Percentiles rank a stretch among this genome's conserved stretches.
phyloP scores from a whole-genome alignment of 2,797 vertebrate species.

The Micromesistius poutassou region DNA sequence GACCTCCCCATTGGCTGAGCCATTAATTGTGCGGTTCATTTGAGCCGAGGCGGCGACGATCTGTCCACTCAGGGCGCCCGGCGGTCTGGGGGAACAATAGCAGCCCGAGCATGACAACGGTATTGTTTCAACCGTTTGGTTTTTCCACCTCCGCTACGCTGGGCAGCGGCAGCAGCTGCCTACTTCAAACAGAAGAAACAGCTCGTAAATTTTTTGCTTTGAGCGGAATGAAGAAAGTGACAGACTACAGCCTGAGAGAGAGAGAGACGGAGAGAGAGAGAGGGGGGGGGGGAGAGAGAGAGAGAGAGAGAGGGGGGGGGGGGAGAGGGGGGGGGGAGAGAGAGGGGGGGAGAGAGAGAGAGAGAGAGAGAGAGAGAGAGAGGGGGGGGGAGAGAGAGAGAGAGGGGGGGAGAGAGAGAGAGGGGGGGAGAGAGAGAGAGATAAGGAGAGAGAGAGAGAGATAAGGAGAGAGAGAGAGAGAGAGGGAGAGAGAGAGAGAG shows the following conservation, averaged over 20 bases:
- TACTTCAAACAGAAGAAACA: conserved; percentile 56
- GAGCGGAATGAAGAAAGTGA: conserved; percentile 30
- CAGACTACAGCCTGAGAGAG: conserved; percentile 31
- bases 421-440: conserved; percentile 2
- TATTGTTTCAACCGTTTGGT: conserved; percentile 2
- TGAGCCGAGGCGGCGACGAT: neutral
- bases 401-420: conserved; percentile 17
- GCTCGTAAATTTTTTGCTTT: conserved; percentile 56
- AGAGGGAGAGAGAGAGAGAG: neutral
- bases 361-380: neutral
- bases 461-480: conserved; percentile 4
- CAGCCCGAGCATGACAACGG: neutral
- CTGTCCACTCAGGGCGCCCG: neutral
- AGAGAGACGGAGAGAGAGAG: conserved; percentile 26
- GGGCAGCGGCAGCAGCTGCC: conserved; percentile 58
- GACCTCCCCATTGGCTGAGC: neutral
- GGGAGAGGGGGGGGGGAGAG: conserved; percentile 3
- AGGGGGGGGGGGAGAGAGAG: neutral
- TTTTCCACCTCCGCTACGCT: conserved; percentile 8
- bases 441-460: conserved; percentile 30
- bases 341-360: neutral
- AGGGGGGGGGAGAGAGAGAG: too few relatives aligned
- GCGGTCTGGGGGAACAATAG: too few relatives aligned
- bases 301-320: neutral
- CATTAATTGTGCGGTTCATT: neutral